A percentile compares a stretch with the other conserved stretches of the same genome.
phyloP scores from a whole-genome alignment of 2,113 vertebrate genomes.

The Fregetta grallaria region DNA sequence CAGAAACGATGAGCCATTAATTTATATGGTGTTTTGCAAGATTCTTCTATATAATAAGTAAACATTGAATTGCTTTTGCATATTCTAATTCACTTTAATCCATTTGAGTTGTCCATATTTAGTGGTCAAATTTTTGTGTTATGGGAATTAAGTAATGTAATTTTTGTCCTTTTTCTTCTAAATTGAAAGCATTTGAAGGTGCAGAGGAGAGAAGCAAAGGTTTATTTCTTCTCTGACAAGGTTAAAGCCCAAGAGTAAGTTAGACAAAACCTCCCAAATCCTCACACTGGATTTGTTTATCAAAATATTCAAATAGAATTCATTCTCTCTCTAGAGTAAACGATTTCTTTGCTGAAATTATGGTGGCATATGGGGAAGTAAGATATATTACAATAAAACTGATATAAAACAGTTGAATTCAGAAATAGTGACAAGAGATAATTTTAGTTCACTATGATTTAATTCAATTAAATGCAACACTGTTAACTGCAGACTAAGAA shows the following conservation, averaged over 20 bases:
- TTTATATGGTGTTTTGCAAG: slow-evolving; percentile 32
- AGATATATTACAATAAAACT: slow-evolving; percentile 65
- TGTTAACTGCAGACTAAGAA: slow-evolving; percentile 44
- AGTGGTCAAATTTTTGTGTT: slow-evolving; percentile 28
- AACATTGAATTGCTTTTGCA: neutral
- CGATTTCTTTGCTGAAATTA: slow-evolving; percentile 47
- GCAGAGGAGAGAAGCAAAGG: neutral
- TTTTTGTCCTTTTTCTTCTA: slow-evolving; percentile 45
- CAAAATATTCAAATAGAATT: slow-evolving; percentile 73
- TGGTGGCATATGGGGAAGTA: slow-evolving; percentile 61
- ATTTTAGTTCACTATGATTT: slow-evolving; percentile 67
- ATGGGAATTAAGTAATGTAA: slow-evolving; percentile 22
- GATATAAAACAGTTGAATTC: slow-evolving; percentile 69
- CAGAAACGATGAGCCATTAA: neutral
- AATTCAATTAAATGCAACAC: slow-evolving; percentile 67
- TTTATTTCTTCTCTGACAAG: slow-evolving; percentile 58
- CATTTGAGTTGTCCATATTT: slow-evolving; percentile 49
- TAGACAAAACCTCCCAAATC: neutral
- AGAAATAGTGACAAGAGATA: slow-evolving; percentile 51
- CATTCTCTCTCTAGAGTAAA: slow-evolving; percentile 42
- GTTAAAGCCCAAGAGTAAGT: slow-evolving; percentile 50
- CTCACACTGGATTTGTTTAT: slow-evolving; percentile 51
- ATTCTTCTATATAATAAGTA: neutral
- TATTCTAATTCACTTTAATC: slow-evolving; percentile 42
- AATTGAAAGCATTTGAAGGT: slow-evolving; percentile 24